phyloP scores from a whole-genome alignment of 2,797 vertebrate species.

The Squalus acanthias region DNA sequence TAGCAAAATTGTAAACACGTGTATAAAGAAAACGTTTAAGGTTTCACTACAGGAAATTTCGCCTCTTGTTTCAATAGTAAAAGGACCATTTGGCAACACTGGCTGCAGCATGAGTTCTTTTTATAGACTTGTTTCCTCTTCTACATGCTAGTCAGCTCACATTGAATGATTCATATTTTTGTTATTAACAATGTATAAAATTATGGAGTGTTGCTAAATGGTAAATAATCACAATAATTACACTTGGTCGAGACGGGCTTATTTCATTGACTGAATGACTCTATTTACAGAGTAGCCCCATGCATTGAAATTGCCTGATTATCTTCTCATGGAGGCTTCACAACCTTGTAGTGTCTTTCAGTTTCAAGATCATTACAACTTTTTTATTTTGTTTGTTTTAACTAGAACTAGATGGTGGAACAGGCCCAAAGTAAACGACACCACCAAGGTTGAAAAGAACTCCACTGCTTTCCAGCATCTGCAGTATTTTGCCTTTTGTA shows the following conservation, averaged over 20 bases:
- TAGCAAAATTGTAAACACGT: neutral
- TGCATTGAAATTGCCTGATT: conserved; percentile 3
- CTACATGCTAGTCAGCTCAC: neutral
- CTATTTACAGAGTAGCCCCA: neutral
- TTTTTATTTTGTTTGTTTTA: neutral
- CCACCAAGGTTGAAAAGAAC: neutral
- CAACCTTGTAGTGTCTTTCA: neutral
- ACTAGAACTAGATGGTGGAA: neutral
- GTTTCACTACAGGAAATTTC: neutral
- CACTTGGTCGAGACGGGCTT: neutral
- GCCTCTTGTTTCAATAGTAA: neutral
- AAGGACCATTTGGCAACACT: neutral
- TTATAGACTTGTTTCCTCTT: neutral
- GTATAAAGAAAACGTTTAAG: too few species aligned
- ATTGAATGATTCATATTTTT: neutral
- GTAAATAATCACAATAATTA: neutral
- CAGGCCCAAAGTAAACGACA: neutral
- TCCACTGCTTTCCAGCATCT: too few species aligned
- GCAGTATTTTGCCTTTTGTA: too few species aligned
- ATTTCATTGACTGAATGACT: neutral
- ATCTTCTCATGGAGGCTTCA: neutral
- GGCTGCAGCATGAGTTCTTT: neutral
- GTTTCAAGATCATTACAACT: neutral
- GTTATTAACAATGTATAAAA: neutral
- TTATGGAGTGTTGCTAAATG: neutral